A percentile compares a stretch with the other conserved stretches of the same genome.
These are phyloP conservation scores for Drosophila tristis DNA, from an alignment of 1,140 invertebrate genomes.

Conservation along the genomic window DNA sequence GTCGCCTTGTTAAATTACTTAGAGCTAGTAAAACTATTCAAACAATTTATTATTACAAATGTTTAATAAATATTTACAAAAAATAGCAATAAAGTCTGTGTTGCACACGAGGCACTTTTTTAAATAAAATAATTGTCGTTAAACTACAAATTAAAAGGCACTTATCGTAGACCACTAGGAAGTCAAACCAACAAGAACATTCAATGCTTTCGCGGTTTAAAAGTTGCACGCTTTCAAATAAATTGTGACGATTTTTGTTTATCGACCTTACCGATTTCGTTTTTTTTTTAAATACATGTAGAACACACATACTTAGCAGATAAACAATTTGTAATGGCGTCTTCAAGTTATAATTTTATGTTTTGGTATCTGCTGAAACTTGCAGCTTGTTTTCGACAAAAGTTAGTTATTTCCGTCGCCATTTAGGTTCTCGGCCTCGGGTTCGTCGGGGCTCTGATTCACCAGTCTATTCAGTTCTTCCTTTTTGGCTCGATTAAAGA, in stretches of 20 bases:
- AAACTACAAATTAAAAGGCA: conserved; percentile 53
- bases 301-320: conserved; percentile 26
- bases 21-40: conserved; percentile 49
- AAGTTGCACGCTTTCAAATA: conserved; percentile 44
- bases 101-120: conserved; percentile 27
- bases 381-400: not conserved
- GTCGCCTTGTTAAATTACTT: conserved; percentile 50
- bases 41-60: conserved; percentile 43
- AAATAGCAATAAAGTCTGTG: conserved; percentile 69
- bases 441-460: conserved; percentile 64
- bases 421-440: conserved; percentile 78
- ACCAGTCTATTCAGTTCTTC: conserved; percentile 75
- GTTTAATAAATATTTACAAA: conserved; percentile 75
- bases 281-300: conserved; percentile 26
- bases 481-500: conserved; percentile 77
- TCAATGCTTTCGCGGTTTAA: conserved; percentile 43
- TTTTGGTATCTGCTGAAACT: conserved; percentile 70
- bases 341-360: conserved; percentile 29
- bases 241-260: conserved; percentile 22
- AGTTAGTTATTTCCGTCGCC: conserved; percentile 49
- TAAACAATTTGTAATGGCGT: too few species aligned
- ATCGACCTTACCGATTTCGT: conserved; percentile 3
- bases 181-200: conserved; percentile 45
- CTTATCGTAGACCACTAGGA: conserved; percentile 30
- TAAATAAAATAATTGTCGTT: conserved; percentile 38